Percentiles rank a stretch among this genome's conserved stretches.
Evolutionary conservation across 2,888 invertebrate genomes (phyloP).

Genomic region (Phortica magna): DNA sequence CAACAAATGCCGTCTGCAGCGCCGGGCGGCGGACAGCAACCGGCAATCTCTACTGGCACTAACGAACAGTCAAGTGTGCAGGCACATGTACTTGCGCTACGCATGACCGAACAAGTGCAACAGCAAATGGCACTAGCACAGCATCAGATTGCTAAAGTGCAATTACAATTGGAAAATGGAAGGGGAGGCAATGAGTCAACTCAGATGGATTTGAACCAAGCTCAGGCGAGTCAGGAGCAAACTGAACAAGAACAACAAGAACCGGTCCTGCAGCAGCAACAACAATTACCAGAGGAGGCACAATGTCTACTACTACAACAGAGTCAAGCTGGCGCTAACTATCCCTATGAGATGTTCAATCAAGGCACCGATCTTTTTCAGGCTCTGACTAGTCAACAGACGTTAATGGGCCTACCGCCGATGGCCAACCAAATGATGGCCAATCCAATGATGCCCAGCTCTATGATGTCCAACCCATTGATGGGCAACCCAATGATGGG

Average conservation of each 20-base stretch:
- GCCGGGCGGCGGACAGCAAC: neutral
- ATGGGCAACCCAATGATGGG: no score
- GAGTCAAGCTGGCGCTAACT: neutral
- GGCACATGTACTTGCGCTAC: neutral
- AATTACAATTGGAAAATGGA: neutral
- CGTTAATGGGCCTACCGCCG: neutral
- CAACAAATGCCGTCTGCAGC: neutral
- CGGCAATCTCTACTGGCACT: neutral
- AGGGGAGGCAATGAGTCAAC: neutral
- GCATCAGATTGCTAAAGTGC: conserved; percentile 11
- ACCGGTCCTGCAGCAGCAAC: neutral
- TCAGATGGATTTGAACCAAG: neutral
- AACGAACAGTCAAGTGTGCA: no score
- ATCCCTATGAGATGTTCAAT: neutral
- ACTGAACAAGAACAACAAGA: neutral
- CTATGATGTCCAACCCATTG: neutral
- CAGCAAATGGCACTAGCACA: neutral
- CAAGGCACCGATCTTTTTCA: neutral
- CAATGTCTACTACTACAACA: conserved; percentile 6
- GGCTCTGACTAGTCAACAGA: neutral
- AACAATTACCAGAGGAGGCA: neutral
- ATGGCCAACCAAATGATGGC: neutral
- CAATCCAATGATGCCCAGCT: no score
- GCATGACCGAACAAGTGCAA: conserved; percentile 11
- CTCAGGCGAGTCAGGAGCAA: neutral